A percentile compares a stretch with the other conserved stretches of the same genome.
Conservation (phyloP, 2,888 invertebrate genomes). For the Strigamia maritima region DNA sequence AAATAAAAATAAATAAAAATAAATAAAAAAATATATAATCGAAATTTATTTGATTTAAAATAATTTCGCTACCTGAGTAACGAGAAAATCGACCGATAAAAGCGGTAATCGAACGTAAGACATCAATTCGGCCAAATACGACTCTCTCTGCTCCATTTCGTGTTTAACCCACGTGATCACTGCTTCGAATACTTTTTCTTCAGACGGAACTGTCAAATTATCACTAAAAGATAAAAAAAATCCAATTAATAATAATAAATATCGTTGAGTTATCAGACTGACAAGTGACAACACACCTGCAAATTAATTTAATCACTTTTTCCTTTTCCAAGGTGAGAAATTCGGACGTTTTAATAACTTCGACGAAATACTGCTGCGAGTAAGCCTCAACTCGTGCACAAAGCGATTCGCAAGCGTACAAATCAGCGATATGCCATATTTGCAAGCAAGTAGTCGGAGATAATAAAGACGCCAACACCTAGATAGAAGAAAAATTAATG, state of each 20-base stretch:
- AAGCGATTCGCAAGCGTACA: conserved; percentile 40
- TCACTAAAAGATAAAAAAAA: conserved; percentile 35
- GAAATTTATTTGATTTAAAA: too few species aligned
- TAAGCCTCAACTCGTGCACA: conserved; percentile 38
- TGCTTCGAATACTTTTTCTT: conserved; percentile 42
- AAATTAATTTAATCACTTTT: conserved; percentile 40
- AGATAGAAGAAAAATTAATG: not conserved
- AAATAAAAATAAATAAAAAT: too few species aligned
- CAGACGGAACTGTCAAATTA: conserved; percentile 40
- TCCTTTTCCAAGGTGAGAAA: conserved; percentile 39
- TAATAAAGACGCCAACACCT: conserved; percentile 39
- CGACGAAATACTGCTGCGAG: conserved; percentile 41
- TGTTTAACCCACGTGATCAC: conserved; percentile 40
- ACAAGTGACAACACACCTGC: conserved; percentile 18
- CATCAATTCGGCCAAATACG: conserved; percentile 39
- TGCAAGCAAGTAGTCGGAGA: conserved; percentile 41
- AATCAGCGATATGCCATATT: conserved; percentile 41
- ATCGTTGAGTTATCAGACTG: not conserved
- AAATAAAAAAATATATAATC: too few species aligned
- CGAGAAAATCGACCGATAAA: conserved; percentile 40
- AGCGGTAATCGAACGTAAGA: conserved; percentile 38
- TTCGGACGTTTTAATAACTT: conserved; percentile 39
- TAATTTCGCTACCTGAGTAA: conserved; percentile 37
- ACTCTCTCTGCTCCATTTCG: conserved; percentile 38
- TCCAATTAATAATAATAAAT: not conserved